phyloP scores from a whole-genome alignment of 2,888 invertebrate species.

The Dolomedes plantarius region DNA sequence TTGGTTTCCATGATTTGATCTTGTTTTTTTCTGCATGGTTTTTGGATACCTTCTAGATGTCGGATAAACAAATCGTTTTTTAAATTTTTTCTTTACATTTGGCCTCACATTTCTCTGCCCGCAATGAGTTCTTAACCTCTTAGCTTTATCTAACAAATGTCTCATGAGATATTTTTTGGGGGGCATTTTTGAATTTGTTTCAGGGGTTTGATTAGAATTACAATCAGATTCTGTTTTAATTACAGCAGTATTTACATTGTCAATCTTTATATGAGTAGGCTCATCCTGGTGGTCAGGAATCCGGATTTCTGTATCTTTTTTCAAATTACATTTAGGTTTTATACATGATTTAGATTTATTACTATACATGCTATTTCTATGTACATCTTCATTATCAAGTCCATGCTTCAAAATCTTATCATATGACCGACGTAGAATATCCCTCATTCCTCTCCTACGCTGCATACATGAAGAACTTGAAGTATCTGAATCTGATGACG shows the following conservation, averaged over 20 bases:
- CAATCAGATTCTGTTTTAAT: not conserved
- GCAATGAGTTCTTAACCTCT: conserved; percentile 33
- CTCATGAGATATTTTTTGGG: conserved; percentile 27
- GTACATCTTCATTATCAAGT: conserved; percentile 33
- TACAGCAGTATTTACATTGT: conserved; percentile 21
- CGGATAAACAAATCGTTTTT: conserved; percentile 17
- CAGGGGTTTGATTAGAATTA: not conserved
- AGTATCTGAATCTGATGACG: conserved; percentile 59
- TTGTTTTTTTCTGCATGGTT: conserved; percentile 10
- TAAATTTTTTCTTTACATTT: conserved; percentile 59
- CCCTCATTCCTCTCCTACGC: conserved; percentile 56
- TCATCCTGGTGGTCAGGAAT: not conserved
- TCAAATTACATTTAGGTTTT: not conserved
- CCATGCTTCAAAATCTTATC: conserved; percentile 66
- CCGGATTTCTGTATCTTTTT: not conserved
- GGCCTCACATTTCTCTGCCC: conserved; percentile 37
- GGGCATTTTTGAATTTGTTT: not conserved
- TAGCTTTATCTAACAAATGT: conserved; percentile 50
- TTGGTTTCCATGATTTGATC: conserved; percentile 5
- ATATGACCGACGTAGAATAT: conserved; percentile 51
- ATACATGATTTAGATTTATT: conserved; percentile 17
- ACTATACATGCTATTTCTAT: conserved; percentile 23
- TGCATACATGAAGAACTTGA: conserved; percentile 45
- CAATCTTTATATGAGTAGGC: not conserved
- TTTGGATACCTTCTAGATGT: conserved; percentile 17